Evolutionary conservation across 2,888 invertebrate species (phyloP).

Genomic region (Nymphalis c-album): DNA sequence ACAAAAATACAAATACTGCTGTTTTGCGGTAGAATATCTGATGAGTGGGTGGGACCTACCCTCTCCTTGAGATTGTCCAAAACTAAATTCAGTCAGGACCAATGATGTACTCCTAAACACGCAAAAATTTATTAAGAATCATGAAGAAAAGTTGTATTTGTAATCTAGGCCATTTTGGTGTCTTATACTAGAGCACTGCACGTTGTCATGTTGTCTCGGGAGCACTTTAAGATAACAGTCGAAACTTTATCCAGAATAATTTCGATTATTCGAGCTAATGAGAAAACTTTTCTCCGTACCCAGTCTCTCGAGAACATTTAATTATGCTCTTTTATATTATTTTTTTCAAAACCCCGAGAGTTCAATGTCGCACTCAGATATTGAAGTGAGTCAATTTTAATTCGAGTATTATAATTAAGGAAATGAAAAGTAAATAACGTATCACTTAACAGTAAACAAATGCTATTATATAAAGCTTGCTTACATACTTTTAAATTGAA

Average conservation of each 20-base stretch:
- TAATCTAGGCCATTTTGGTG: not conserved
- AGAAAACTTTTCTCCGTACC: conserved; percentile 20
- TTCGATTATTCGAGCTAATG: conserved; percentile 27
- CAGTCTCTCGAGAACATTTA: conserved; percentile 9
- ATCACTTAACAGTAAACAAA: not conserved
- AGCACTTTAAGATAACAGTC: conserved; percentile 20
- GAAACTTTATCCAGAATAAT: conserved; percentile 28
- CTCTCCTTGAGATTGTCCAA: too few species aligned
- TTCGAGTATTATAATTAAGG: not conserved
- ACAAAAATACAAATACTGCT: too few species aligned
- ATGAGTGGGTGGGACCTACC: too few species aligned
- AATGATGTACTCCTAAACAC: too few species aligned
- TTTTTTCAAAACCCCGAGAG: not conserved
- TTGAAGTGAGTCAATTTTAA: not conserved
- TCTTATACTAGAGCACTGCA: not conserved
- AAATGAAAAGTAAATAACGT: not conserved
- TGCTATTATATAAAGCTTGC: not conserved
- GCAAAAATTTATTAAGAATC: not conserved
- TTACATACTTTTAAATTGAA: too few species aligned
- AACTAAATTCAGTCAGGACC: too few species aligned
- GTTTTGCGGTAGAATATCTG: too few species aligned
- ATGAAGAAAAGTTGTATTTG: not conserved
- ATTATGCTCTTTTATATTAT: conserved; percentile 5
- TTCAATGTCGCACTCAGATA: not conserved
- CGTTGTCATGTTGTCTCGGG: conserved; percentile 16